These are phyloP conservation scores for Trichonephila clavipes DNA, from an alignment of 1,140 invertebrate species.

Conservation along the genomic window DNA sequence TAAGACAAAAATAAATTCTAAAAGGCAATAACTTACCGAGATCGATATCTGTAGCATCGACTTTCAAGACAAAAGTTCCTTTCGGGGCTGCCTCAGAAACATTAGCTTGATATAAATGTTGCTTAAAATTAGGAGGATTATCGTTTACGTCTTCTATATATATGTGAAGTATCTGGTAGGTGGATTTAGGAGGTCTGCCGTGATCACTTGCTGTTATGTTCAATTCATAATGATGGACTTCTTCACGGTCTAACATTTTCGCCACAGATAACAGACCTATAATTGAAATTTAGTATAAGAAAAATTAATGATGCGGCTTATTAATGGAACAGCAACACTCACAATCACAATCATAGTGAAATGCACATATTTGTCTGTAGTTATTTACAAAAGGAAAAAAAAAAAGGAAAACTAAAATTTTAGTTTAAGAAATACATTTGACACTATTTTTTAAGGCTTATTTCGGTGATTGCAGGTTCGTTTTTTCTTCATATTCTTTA, in stretches of 20 bases:
- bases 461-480: too few relatives aligned
- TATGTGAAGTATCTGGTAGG: conserved; percentile 85
- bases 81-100: conserved; percentile 89
- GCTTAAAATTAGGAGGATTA: conserved; percentile 90
- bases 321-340: too few relatives aligned
- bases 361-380: too few relatives aligned
- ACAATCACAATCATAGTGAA: too few relatives aligned
- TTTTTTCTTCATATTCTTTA: too few relatives aligned
- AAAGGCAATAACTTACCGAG: conserved; percentile 80
- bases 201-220: conserved; percentile 92
- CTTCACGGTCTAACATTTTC: conserved; percentile 89
- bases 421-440: too few relatives aligned
- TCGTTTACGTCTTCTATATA: conserved; percentile 87
- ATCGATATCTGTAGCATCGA: conserved; percentile 88
- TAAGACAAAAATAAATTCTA: neutral
- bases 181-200: conserved; percentile 88
- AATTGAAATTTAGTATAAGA: neutral
- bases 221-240: conserved; percentile 87
- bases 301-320: too few relatives aligned
- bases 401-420: too few relatives aligned
- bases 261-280: conserved; percentile 92
- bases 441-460: too few relatives aligned
- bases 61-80: conserved; percentile 89
- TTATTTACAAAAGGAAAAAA: too few relatives aligned
- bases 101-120: conserved; percentile 87